phyloP scores from a whole-genome alignment of 2,113 vertebrate genomes.

The Cygnus buccinator region DNA sequence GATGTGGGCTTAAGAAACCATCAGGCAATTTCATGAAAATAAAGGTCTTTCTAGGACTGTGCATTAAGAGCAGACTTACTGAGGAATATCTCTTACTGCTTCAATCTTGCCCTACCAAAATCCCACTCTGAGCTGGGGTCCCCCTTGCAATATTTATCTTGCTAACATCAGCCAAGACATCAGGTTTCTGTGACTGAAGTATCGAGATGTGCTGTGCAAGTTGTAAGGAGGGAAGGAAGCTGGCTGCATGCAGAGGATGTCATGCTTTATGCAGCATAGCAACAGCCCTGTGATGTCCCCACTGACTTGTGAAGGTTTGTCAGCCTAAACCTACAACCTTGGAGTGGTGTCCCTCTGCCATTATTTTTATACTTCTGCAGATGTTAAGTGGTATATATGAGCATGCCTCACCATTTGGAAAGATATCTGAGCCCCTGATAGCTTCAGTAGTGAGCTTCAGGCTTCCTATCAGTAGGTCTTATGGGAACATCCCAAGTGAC shows the following conservation, averaged over 20 bases:
- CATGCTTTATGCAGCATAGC: background rate
- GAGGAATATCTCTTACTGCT: background rate
- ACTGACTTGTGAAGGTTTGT: background rate
- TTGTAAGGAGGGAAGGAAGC: background rate
- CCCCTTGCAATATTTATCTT: accelerated
- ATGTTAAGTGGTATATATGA: background rate
- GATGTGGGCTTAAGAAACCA: accelerated
- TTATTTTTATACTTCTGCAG: background rate
- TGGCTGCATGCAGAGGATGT: background rate
- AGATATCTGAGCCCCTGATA: background rate
- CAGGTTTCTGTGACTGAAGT: background rate
- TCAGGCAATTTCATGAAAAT: background rate
- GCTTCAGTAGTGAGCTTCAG: background rate
- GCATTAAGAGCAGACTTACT: background rate
- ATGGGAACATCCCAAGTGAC: background rate
- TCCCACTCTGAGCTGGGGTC: background rate
- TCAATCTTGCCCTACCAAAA: background rate
- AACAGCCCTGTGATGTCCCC: background rate
- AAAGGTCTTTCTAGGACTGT: background rate
- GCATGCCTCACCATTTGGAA: background rate
- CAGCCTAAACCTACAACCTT: background rate
- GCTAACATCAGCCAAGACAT: background rate
- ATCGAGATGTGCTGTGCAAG: accelerated
- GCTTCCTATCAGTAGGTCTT: background rate
- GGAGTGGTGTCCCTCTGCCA: background rate